phyloP scores from a whole-genome alignment of 2,113 vertebrate species.

The Mormyrus lacerda region DNA sequence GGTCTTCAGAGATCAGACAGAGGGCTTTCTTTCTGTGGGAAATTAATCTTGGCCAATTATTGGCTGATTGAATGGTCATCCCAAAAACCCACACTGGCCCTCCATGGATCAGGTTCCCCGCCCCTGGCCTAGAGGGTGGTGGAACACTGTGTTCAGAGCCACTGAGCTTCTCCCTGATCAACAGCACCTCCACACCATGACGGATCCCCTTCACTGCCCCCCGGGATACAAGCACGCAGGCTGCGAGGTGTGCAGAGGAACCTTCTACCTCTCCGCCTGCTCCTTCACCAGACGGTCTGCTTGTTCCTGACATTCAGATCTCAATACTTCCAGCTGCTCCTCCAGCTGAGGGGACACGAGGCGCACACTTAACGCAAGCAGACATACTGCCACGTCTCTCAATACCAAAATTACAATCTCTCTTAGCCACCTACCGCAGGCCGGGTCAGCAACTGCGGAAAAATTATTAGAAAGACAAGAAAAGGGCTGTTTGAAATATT shows the following conservation, averaged over 20 bases:
- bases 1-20: neutral
- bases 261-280: constrained; percentile 57
- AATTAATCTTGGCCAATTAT: constrained; percentile 51
- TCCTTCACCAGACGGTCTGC: constrained; percentile 49
- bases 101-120: neutral
- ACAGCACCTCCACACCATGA: constrained; percentile 57
- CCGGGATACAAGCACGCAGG: constrained; percentile 40
- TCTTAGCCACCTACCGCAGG: neutral
- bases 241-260: neutral
- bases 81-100: too few species aligned
- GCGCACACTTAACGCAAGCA: neutral
- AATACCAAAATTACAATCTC: neutral
- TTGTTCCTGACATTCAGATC: constrained; percentile 44
- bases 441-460: neutral
- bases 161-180: constrained; percentile 52
- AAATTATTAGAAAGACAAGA: neutral
- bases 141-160: constrained; percentile 21
- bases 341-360: constrained; percentile 45
- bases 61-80: too few species aligned
- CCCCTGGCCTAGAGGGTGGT: neutral
- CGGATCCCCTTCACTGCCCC: neutral
- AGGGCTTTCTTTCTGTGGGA: constrained; percentile 51
- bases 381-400: neutral
- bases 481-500: neutral
- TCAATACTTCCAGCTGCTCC: constrained; percentile 47